These are phyloP conservation scores for Nettapus auritus DNA, from an alignment of 2,113 vertebrate species.

Conservation along the genomic window DNA sequence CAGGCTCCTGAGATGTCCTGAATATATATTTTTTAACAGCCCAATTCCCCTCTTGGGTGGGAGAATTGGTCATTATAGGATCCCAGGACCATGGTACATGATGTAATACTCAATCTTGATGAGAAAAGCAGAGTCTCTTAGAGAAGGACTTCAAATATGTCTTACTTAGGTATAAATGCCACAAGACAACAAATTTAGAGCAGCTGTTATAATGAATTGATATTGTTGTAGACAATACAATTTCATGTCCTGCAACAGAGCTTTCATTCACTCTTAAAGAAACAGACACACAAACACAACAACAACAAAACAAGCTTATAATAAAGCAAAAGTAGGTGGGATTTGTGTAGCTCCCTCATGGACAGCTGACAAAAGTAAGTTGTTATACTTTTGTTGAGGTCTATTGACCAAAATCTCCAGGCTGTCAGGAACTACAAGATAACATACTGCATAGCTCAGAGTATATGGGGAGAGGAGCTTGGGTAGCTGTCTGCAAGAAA, in stretches of 20 bases:
- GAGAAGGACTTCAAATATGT: not conserved
- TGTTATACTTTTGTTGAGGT: not conserved
- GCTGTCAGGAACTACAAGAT: not conserved
- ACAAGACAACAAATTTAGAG: not conserved
- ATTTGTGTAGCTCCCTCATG: not conserved
- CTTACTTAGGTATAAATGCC: not conserved
- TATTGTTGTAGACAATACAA: not conserved
- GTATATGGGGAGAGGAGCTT: not conserved
- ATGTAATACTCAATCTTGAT: not conserved
- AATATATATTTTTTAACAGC: not conserved
- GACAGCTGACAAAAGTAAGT: not conserved
- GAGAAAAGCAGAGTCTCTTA: not conserved
- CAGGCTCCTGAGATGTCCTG: not conserved
- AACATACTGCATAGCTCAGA: not conserved
- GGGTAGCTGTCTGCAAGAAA: not conserved
- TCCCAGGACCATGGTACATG: not conserved
- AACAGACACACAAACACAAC: fast-evolving
- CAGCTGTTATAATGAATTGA: not conserved
- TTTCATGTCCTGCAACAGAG: not conserved
- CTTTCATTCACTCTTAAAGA: not conserved
- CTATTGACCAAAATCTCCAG: not conserved
- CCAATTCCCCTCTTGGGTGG: not conserved
- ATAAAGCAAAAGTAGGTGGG: not conserved
- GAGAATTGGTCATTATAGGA: not conserved
- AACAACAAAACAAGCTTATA: not conserved